Evolutionary conservation across 2,113 vertebrate genomes (phyloP).

Genomic region (Cryptomyrus ogoouensis): DNA sequence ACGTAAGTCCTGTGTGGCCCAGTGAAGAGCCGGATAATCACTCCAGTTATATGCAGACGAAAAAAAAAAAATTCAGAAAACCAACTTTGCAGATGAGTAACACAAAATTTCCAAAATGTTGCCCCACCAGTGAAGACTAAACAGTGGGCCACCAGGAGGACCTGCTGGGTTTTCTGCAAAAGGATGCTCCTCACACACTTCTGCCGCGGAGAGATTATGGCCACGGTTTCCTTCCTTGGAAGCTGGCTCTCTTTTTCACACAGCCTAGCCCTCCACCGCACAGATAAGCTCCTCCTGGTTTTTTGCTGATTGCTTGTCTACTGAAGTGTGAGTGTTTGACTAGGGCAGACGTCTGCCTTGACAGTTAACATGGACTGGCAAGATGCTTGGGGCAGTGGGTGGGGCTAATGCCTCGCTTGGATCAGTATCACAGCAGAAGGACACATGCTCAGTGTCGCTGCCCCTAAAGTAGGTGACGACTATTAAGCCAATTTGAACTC

Average conservation of each 20-base stretch:
- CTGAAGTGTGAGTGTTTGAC: constrained; percentile 30
- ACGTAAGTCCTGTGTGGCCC: background rate
- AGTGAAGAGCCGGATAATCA: background rate
- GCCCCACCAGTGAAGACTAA: constrained; percentile 20
- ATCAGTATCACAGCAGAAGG: background rate
- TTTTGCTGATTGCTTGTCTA: constrained; percentile 31
- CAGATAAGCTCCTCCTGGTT: constrained; percentile 36
- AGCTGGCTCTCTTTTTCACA: no score
- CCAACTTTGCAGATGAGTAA: constrained; percentile 43
- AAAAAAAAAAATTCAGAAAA: background rate
- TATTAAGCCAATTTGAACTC: background rate
- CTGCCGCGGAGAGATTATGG: background rate
- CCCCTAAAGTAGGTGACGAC: background rate
- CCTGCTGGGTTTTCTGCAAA: background rate
- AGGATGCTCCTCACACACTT: background rate
- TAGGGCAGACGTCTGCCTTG: constrained; percentile 36
- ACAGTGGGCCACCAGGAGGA: background rate
- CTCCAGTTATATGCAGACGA: background rate
- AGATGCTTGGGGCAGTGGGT: background rate
- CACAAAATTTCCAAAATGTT: constrained; percentile 36
- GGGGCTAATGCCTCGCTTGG: background rate
- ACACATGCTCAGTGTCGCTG: background rate
- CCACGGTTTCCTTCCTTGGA: background rate
- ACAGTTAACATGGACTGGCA: background rate
- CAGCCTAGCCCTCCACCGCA: constrained; percentile 33